Evolutionary conservation across 1,140 invertebrate genomes (phyloP).

Genomic region (Drosophila grimshawi): DNA sequence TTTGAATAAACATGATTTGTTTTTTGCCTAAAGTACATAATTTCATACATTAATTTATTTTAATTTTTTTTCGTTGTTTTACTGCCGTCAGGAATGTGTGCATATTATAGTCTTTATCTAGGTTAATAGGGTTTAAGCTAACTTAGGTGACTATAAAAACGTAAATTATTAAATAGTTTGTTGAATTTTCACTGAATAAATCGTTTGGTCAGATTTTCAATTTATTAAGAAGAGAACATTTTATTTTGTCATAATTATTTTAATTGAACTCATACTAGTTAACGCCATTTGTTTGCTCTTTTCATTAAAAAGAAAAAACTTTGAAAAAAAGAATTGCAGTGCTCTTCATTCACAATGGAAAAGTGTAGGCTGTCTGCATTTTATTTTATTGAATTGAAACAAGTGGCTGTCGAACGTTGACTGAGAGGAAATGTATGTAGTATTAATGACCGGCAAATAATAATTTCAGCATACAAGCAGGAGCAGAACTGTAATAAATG

Average conservation of each 20-base stretch:
- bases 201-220: slow-evolving; percentile 1
- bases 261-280: slow-evolving; percentile 45
- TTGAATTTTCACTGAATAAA: not conserved
- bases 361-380: slow-evolving; percentile 24
- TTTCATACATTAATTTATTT: no score
- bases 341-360: slow-evolving; percentile 54
- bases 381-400: slow-evolving; percentile 57
- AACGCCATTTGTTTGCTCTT: slow-evolving; percentile 52
- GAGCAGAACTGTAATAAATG: slow-evolving; percentile 5
- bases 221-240: slow-evolving; percentile 4
- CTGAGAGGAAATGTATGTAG: slow-evolving; percentile 18
- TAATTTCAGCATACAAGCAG: slow-evolving; percentile 8
- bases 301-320: slow-evolving; percentile 42
- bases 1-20: no score
- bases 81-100: no score
- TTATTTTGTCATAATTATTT: slow-evolving; percentile 51
- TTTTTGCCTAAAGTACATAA: no score
- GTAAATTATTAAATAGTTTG: slow-evolving; percentile 5
- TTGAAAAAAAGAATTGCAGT: slow-evolving; percentile 14
- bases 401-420: slow-evolving; percentile 26
- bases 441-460: slow-evolving; percentile 1
- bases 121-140: not conserved
- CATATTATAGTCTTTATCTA: no score
- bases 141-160: not conserved
- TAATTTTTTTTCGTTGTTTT: no score